phyloP scores from a whole-genome alignment of 2,888 invertebrate genomes.

The Eupithecia pulchellata region DNA sequence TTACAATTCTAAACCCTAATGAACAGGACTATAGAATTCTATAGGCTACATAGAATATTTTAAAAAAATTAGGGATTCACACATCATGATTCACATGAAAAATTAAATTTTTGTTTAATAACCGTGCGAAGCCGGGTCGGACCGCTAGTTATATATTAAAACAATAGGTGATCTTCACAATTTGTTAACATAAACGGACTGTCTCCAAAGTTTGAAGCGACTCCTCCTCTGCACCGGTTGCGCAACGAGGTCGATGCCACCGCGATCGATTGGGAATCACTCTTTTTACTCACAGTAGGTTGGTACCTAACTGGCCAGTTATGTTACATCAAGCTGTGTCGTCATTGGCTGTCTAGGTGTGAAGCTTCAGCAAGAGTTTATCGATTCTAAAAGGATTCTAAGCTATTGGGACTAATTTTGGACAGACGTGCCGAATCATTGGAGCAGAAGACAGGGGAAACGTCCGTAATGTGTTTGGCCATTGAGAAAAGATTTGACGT shows the following conservation, averaged over 20 bases:
- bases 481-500: no score
- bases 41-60: no score
- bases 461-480: no score
- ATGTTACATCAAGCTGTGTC: constrained; percentile 21
- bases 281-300: constrained; percentile 34
- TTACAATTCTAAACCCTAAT: no score
- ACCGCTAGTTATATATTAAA: no score
- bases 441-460: no score
- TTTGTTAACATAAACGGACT: neutral
- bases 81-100: no score
- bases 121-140: no score
- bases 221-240: constrained; percentile 59
- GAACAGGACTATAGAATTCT: no score
- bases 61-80: no score
- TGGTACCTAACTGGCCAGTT: constrained; percentile 13
- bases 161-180: neutral
- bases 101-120: no score
- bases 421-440: no score
- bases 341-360: constrained; percentile 21
- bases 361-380: neutral
- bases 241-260: constrained; percentile 75
- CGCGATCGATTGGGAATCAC: constrained; percentile 56
- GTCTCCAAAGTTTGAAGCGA: constrained; percentile 30
- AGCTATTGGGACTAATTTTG: neutral
- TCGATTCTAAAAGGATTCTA: neutral